These are phyloP conservation scores for Podocnemis expansa DNA, from an alignment of 2,113 vertebrate species.

Conservation along the genomic window DNA sequence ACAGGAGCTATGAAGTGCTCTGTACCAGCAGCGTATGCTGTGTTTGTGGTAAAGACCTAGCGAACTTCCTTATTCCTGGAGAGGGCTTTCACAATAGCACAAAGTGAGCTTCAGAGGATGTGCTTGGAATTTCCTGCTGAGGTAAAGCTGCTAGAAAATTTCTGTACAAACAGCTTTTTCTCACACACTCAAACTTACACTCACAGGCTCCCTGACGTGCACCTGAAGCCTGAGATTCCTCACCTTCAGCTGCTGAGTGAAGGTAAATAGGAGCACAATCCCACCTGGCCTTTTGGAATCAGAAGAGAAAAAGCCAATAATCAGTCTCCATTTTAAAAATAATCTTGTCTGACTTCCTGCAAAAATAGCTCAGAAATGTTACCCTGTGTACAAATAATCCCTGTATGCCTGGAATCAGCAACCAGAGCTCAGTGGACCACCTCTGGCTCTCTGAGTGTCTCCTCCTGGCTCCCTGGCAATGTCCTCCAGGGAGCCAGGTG, in stretches of 20 bases:
- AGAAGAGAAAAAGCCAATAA: background rate
- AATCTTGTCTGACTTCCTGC: background rate
- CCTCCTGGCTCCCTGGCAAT: too few relatives aligned
- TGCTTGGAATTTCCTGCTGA: background rate
- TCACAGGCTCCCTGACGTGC: background rate
- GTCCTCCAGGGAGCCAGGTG: too few relatives aligned
- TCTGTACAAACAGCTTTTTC: background rate
- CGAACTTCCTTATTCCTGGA: fast-evolving
- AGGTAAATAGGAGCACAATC: background rate
- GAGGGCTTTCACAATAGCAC: too few relatives aligned
- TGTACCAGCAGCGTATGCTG: background rate
- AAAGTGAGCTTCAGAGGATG: fast-evolving
- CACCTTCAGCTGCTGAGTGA: background rate
- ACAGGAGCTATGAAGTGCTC: background rate
- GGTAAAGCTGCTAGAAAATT: background rate
- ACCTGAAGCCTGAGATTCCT: too few relatives aligned
- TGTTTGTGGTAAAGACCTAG: background rate
- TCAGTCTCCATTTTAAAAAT: background rate
- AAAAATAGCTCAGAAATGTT: too few relatives aligned
- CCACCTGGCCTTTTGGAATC: background rate
- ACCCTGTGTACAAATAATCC: fast-evolving
- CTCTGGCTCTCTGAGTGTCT: too few relatives aligned
- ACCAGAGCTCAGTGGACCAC: too few relatives aligned
- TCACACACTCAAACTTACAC: too few relatives aligned
- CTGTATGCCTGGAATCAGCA: too few relatives aligned